A percentile compares a stretch with the other conserved stretches of the same genome.
These are phyloP conservation scores for Drosophila santomea DNA, from an alignment of 1,140 invertebrate species.

Conservation along the genomic window DNA sequence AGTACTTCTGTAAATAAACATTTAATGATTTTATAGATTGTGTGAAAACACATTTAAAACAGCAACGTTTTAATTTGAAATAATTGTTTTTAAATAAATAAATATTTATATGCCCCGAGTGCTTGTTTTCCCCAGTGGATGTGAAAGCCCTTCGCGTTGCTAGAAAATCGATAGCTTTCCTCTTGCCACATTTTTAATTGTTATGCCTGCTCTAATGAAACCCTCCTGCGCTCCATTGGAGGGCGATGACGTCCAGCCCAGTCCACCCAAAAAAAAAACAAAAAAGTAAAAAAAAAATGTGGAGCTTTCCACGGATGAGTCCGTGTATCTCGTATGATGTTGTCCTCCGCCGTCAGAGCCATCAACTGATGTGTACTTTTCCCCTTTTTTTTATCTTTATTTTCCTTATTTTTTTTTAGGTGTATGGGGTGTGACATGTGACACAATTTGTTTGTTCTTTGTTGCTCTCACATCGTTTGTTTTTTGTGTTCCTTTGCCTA, in stretches of 20 bases:
- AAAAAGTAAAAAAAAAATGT: background rate
- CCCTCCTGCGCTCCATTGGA: conserved; percentile 38
- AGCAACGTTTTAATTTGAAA: too few relatives aligned
- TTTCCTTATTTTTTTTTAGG: conserved; percentile 21
- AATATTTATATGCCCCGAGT: too few relatives aligned
- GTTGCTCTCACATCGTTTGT: conserved; percentile 38
- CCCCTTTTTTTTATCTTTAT: conserved; percentile 11
- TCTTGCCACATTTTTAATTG: conserved; percentile 57
- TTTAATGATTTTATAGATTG: too few relatives aligned
- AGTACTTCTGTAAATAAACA: too few relatives aligned
- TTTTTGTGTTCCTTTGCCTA: conserved; percentile 44
- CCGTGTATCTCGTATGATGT: conserved; percentile 15
- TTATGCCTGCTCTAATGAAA: conserved; percentile 54
- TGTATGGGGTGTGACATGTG: conserved; percentile 57
- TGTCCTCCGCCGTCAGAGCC: conserved; percentile 34
- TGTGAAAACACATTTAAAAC: too few relatives aligned
- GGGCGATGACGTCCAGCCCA: conserved; percentile 42
- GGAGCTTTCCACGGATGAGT: background rate
- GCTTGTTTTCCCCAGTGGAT: conserved; percentile 9
- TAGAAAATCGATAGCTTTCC: conserved; percentile 45
- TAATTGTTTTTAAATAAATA: too few relatives aligned
- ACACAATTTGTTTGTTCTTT: conserved; percentile 61
- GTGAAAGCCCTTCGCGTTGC: conserved; percentile 18
- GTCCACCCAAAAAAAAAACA: conserved; percentile 11
- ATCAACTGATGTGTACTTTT: conserved; percentile 54